Evolutionary conservation across 1,140 invertebrate genomes (phyloP).

Genomic region (Paraescarpia echinospica): DNA sequence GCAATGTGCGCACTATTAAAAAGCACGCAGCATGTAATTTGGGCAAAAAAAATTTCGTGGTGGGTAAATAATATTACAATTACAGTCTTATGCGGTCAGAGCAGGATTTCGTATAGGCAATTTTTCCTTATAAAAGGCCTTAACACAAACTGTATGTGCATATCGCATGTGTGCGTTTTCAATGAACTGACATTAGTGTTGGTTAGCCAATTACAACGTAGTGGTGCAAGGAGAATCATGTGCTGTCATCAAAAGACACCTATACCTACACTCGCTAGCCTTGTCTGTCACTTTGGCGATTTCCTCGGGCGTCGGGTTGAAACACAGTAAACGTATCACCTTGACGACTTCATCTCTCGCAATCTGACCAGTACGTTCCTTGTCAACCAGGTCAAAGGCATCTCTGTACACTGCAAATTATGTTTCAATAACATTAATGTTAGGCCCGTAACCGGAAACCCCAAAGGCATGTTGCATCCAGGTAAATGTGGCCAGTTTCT

Average conservation of each 20-base stretch:
- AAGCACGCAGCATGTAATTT: too few species aligned
- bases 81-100: too few species aligned
- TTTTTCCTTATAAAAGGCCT: too few species aligned
- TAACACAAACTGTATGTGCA: background rate
- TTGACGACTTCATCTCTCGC: background rate
- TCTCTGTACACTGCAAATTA: background rate
- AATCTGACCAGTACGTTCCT: background rate
- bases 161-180: background rate
- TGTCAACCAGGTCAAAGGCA: background rate
- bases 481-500: background rate
- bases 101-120: too few species aligned
- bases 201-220: background rate
- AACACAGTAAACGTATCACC: background rate
- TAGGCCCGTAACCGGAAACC: background rate
- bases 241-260: background rate
- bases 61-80: too few species aligned
- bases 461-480: background rate
- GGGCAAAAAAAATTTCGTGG: too few species aligned
- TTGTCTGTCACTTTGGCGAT: background rate
- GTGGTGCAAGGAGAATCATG: background rate
- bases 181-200: background rate
- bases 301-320: background rate
- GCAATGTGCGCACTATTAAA: too few species aligned
- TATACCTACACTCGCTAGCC: background rate
- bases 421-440: background rate